Evolutionary conservation across 37 sponge, comb jelly and placozoan species (phyloP).

Genomic region (Agelas oroides): DNA sequence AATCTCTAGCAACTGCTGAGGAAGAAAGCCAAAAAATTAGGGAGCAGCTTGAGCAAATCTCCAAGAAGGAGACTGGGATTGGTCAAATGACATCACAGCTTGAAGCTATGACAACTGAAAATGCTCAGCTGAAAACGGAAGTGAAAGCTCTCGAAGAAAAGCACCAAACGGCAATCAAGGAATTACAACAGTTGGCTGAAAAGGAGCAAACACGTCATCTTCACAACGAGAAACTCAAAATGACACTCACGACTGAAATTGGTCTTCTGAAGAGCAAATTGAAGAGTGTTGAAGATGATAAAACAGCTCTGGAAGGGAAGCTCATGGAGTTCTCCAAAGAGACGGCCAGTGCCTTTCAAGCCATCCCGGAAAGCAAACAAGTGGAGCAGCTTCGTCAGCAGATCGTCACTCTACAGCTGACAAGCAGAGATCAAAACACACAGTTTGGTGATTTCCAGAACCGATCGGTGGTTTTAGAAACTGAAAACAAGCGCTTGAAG

Average conservation of each 20-base stretch:
- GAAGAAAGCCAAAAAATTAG: neutral
- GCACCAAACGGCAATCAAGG: neutral
- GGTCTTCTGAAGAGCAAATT: conserved; percentile 39
- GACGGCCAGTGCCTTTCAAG: conserved; percentile 1
- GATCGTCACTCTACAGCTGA: conserved; percentile 9
- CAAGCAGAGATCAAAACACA: neutral
- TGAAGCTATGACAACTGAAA: neutral
- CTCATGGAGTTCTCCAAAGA: neutral
- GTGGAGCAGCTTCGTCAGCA: conserved; percentile 36
- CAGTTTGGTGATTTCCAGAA: conserved; percentile 13
- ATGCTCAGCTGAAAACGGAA: conserved; percentile 17
- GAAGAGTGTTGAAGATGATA: conserved; percentile 44
- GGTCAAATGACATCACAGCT: conserved; percentile 10
- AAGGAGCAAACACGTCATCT: conserved; percentile 18
- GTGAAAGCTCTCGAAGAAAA: neutral
- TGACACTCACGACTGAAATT: conserved; percentile 58
- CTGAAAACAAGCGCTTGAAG: conserved; percentile 41
- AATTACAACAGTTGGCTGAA: conserved; percentile 30
- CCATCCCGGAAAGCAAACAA: conserved; percentile 14
- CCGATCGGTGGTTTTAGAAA: conserved; percentile 24
- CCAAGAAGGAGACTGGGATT: neutral
- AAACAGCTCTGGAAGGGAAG: conserved; percentile 1
- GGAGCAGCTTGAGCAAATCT: neutral
- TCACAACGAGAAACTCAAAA: conserved; percentile 47
- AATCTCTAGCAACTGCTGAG: neutral